phyloP scores from a whole-genome alignment of 2,797 vertebrate species.

The Avahi laniger region DNA sequence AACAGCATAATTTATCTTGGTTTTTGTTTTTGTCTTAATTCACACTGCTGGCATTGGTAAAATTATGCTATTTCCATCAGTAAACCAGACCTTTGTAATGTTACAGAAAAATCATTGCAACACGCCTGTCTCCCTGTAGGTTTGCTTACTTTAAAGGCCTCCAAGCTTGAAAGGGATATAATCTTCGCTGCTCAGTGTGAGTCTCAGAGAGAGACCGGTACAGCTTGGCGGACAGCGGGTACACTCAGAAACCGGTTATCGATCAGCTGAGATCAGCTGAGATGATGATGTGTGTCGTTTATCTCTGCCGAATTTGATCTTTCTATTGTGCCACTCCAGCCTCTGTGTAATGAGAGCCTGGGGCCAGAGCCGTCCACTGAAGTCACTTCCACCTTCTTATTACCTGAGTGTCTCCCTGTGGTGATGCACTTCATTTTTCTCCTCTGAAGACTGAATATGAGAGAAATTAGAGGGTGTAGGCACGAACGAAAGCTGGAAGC shows the following conservation, averaged over 20 bases:
- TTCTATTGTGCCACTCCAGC: conserved; percentile 57
- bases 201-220: conserved; percentile 25
- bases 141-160: conserved; percentile 52
- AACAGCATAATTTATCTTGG: conserved; percentile 25
- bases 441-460: neutral
- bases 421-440: conserved; percentile 37
- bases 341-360: conserved; percentile 60
- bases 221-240: conserved; percentile 36
- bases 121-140: neutral
- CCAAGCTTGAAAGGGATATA: conserved; percentile 24
- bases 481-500: neutral
- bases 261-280: conserved; percentile 75
- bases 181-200: conserved; percentile 44
- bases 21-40: conserved; percentile 26
- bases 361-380: conserved; percentile 33
- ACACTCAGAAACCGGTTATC: conserved; percentile 65
- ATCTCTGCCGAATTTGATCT: conserved; percentile 73
- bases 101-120: neutral
- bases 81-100: conserved; percentile 5
- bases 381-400: conserved; percentile 66
- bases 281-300: conserved; percentile 51
- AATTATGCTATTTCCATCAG: conserved; percentile 5
- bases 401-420: neutral
- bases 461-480: neutral
- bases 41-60: conserved; percentile 1